Evolutionary conservation across 2,888 invertebrate genomes (phyloP), one percentile per base, ranked within the genome.

Genomic region (Shargacucullia verbasci): DNA sequence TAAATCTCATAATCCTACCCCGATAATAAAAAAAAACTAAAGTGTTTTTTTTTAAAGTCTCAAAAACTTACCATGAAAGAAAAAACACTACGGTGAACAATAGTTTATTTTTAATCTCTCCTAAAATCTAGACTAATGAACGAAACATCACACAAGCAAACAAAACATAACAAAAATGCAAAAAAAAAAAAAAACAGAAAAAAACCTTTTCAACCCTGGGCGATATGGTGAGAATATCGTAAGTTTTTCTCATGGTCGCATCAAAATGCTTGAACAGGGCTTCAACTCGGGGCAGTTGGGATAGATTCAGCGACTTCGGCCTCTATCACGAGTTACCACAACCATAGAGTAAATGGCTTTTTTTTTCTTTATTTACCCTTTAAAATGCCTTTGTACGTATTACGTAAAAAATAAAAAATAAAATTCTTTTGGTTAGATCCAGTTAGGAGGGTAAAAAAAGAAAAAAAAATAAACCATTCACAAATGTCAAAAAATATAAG

Each of bases 281-380:
- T 63, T 91, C 91, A 47, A 93, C 91, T 9, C 91, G 86, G 20
- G 92, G 90, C 80, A 94, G 86, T 84, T 94, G 94, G 7, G 91
- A 90, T 56, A 94, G 76, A 85, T 94, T 94, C 78, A 94, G 90
- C 71, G 94, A 94, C 74, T 91, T 91, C 85, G 94, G 94, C 80
- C 94, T 87, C 91, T 93, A 88, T 52, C 55, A 57, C 70, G 79
- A 82, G 78, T 76, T 70, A 84, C 87, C 87, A 81, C 72, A 84
- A 84, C 84, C 85, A 60, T 0, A 13, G 10, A 13, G 56, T 61
- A 59, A 75, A 72, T 52, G 59, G 58, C 10, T 47, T 62, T 45
- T 31, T 41, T 55, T 55, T 46, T 9, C 52, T 46, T 20, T 13
- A 35, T 46, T 41, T 31, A 52, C 47, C 58, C 72, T 13, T 25